Base-by-base conservation (phyloP, 2,888 invertebrate species). In the Autographa pulchrina region DNA sequence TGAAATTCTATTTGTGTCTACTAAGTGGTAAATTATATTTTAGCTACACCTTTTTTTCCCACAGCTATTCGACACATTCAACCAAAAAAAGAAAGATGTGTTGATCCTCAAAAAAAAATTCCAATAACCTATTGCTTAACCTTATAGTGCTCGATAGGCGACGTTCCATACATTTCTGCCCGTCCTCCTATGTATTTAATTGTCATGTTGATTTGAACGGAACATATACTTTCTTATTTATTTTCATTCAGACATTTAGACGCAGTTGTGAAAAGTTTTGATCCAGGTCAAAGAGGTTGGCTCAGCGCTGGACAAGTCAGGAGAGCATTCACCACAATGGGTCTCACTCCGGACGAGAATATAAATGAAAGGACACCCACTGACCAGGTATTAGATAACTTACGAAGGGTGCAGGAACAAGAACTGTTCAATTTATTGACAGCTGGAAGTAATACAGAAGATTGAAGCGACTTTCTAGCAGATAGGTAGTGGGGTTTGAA, bases 211-310 rank as follows among this genome's bases (percentile, higher is more conserved):
- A 38, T 38, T 38, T 38, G 11, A 38, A 7, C 38, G 38, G 11
- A 38, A 38, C 38, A 9, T 38, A 38, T 38, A 38, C 41, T 41
- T 14, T 43, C 4, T 16, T 4, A 5, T 16, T 43, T 43, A 11
- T 48, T n/a, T 48, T n/a, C 6, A 16, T 43, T 16, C 75, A 94
- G 93, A 61, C 94, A 94, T 77, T 81, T 94, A 59, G 88, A 92
- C 83, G 93, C 93, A 9, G 84, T 93, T 11, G 83, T 95, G 2
- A 93, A 92, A 82, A 95, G 94, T 83, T 94, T 95, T 85, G 95
- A 95, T 78, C 95, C 95, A 11, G 91, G 93, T n/a, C 85, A 92
- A 67, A 89, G 93, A 38, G 95, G 95, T 48, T 94, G 93, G 93
- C 74, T 95, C 70, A 93, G 86, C 72, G 78, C 87, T 35, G 92